These are phyloP conservation scores for Ips nitidus DNA, from an alignment of 1,140 invertebrate species.

Conservation along the genomic window DNA sequence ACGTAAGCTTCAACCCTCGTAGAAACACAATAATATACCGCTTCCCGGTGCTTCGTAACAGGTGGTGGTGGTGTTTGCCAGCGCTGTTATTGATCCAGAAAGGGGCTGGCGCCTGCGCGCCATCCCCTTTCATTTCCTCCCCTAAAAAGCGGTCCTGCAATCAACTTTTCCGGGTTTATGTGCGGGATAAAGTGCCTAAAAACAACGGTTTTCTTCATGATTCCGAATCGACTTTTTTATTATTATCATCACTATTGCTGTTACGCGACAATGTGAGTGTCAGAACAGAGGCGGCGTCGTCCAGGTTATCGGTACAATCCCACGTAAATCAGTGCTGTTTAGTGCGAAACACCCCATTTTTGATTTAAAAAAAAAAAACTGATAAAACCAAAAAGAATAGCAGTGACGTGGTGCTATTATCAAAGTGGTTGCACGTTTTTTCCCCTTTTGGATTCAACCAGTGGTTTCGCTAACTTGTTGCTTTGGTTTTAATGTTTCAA, in stretches of 20 bases:
- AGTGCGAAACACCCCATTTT: too few species aligned
- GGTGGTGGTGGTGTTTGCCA: constrained; percentile 46
- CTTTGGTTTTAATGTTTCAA: constrained; percentile 33
- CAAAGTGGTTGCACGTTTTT: neutral
- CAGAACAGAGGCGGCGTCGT: too few species aligned
- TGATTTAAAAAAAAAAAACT: too few species aligned
- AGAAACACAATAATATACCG: too few species aligned
- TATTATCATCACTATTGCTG: too few species aligned
- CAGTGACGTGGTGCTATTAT: neutral
- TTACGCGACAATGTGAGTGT: too few species aligned
- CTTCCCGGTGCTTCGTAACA: constrained; percentile 42
- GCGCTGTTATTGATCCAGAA: constrained; percentile 46
- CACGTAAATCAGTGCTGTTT: too few species aligned
- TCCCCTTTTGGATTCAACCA: constrained; percentile 24
- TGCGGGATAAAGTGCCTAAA: constrained; percentile 14
- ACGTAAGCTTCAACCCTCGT: too few species aligned
- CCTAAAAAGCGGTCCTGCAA: constrained; percentile 35
- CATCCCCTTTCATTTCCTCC: constrained; percentile 30
- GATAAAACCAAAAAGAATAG: too few species aligned
- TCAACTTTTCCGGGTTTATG: constrained; percentile 29
- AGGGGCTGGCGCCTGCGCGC: constrained; percentile 36
- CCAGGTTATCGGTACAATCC: too few species aligned
- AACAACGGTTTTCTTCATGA: constrained; percentile 5
- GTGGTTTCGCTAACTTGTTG: constrained; percentile 31
- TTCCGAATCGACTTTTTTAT: neutral